phyloP scores from a whole-genome alignment of 2,797 vertebrate species.

The Nannoperca obscura region DNA sequence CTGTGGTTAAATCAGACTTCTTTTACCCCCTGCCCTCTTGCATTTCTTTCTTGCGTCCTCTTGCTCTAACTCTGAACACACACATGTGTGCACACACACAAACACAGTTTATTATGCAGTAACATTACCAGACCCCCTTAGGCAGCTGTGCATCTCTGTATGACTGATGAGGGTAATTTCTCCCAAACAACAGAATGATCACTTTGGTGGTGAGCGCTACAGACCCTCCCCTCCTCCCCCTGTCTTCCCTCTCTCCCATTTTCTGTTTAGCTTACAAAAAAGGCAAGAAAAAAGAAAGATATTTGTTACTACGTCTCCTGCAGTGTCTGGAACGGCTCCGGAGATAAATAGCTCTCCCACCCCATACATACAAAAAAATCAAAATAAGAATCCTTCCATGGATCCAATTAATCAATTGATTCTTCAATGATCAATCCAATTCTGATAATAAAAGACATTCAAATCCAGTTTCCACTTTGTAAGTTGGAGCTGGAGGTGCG shows the following conservation, averaged over 20 bases:
- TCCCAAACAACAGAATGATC: constrained; percentile 89
- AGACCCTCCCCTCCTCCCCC: constrained; percentile 59
- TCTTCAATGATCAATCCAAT: constrained; percentile 30
- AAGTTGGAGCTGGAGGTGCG: constrained; percentile 24
- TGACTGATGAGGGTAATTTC: constrained; percentile 91
- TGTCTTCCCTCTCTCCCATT: constrained; percentile 52
- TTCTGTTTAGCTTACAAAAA: constrained; percentile 66
- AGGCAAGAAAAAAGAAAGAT: constrained; percentile 54
- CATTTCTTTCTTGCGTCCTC: constrained; percentile 36
- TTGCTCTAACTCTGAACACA: constrained; percentile 46
- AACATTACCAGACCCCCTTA: constrained; percentile 84
- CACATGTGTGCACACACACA: constrained; percentile 53
- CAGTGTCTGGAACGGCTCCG: constrained; percentile 54
- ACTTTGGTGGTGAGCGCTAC: constrained; percentile 80
- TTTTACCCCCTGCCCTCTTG: constrained; percentile 75
- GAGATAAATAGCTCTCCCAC: constrained; percentile 57
- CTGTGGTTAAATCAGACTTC: constrained; percentile 74
- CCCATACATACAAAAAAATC: constrained; percentile 11
- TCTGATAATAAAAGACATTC: constrained; percentile 48
- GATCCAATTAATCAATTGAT: constrained; percentile 47
- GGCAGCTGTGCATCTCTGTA: constrained; percentile 88
- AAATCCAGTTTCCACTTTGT: constrained; percentile 41
- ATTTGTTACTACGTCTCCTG: constrained; percentile 75
- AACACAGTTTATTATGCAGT: constrained; percentile 84
- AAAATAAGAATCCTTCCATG: constrained; percentile 34